phyloP scores from a whole-genome alignment of 2,113 vertebrate species.

The Ovis aries region DNA sequence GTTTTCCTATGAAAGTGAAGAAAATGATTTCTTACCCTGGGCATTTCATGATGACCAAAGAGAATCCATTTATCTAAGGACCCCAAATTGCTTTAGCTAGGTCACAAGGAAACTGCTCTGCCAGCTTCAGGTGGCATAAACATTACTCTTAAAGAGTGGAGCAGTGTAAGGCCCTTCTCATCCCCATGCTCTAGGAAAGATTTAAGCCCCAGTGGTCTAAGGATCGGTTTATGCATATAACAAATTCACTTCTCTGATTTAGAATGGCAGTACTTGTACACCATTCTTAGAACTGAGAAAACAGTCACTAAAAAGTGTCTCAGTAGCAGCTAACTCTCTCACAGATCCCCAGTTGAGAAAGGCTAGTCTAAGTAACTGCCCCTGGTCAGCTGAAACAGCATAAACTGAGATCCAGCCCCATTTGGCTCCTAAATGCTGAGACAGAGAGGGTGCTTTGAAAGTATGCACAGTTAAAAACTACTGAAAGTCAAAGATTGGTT shows the following conservation, averaged over 20 bases:
- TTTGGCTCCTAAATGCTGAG: conserved; percentile 51
- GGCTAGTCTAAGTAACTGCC: neutral
- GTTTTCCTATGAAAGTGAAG: neutral
- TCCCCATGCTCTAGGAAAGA: neutral
- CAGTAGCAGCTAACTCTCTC: neutral
- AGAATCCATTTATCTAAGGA: neutral
- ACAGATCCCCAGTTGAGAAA: neutral
- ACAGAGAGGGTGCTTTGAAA: conserved; percentile 47
- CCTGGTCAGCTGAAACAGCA: neutral
- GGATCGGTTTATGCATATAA: neutral
- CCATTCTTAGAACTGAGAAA: conserved; percentile 1
- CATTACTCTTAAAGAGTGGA: neutral
- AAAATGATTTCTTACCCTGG: neutral
- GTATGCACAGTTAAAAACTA: neutral
- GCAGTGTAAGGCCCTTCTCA: neutral
- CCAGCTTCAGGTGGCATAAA: neutral
- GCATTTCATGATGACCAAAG: neutral
- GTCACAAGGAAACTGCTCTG: neutral
- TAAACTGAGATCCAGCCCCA: conserved; percentile 19
- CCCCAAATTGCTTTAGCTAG: neutral
- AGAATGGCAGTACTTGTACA: neutral
- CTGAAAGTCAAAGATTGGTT: conserved; percentile 34
- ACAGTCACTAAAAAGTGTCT: neutral
- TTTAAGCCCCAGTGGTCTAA: neutral
- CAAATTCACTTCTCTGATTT: neutral